Evolutionary conservation across 2,797 vertebrate genomes (phyloP).

Genomic region (Chelon labrosus): DNA sequence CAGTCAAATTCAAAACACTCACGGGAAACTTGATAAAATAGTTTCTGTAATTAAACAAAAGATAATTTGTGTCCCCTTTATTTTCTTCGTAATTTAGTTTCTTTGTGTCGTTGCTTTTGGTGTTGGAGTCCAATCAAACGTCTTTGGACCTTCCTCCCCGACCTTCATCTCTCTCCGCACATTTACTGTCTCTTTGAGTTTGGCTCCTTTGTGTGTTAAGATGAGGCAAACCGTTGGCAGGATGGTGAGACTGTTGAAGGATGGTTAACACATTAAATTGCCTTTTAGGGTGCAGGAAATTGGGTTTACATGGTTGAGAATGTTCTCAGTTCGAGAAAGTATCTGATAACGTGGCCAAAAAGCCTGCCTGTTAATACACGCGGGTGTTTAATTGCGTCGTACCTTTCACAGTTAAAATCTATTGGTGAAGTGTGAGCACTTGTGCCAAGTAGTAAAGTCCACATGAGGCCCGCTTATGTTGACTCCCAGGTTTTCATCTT

Average conservation of each 20-base stretch:
- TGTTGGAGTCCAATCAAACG: background rate
- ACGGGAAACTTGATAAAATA: conserved; percentile 10
- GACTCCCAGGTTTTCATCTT: conserved; percentile 63
- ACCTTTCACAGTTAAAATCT: conserved; percentile 63
- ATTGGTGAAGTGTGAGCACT: conserved; percentile 52
- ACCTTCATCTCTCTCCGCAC: conserved; percentile 10
- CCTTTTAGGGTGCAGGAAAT: conserved; percentile 60
- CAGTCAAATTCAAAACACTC: background rate
- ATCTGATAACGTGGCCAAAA: conserved; percentile 58
- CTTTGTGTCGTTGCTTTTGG: background rate
- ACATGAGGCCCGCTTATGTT: conserved; percentile 57
- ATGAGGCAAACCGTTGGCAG: conserved; percentile 58
- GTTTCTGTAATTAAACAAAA: background rate
- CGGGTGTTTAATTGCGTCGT: conserved; percentile 65
- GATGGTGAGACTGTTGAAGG: conserved; percentile 13
- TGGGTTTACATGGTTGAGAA: conserved; percentile 56
- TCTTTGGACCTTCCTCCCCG: background rate
- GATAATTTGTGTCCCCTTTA: background rate
- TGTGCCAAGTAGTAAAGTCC: conserved; percentile 72
- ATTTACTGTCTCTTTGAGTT: conserved; percentile 14
- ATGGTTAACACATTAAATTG: conserved; percentile 34
- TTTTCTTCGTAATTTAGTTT: background rate
- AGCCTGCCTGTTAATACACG: conserved; percentile 49
- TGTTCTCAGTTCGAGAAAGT: conserved; percentile 58
- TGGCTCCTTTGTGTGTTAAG: conserved; percentile 24